phyloP scores from a whole-genome alignment of 1,140 invertebrate genomes.

The Drosophila pachea region DNA sequence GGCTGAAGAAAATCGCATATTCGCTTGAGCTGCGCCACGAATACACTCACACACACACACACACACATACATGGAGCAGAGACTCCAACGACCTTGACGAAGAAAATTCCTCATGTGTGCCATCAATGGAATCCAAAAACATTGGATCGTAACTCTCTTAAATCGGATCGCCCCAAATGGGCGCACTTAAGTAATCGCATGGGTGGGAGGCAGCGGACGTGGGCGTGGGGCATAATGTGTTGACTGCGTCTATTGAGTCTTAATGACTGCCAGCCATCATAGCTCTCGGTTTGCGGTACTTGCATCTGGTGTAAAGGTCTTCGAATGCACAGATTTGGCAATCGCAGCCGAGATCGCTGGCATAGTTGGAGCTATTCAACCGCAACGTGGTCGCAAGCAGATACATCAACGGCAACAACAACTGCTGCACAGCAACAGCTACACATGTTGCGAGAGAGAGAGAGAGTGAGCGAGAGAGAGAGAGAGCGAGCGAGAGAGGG shows the following conservation, averaged over 20 bases:
- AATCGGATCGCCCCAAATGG: conserved; percentile 3
- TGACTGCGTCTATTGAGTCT: conserved; percentile 44
- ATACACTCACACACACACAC: too few relatives aligned
- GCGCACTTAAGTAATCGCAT: conserved; percentile 40
- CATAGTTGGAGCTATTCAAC: conserved; percentile 67
- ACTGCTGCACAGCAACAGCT: not conserved
- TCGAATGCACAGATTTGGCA: conserved; percentile 71
- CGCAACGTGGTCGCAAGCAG: conserved; percentile 67
- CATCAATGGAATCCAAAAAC: conserved; percentile 28
- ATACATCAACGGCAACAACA: conserved; percentile 39
- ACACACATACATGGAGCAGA: not conserved
- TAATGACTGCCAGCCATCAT: conserved; percentile 42
- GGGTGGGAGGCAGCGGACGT: conserved; percentile 15
- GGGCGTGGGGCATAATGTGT: not conserved
- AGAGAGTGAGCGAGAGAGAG: too few relatives aligned
- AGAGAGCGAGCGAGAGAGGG: too few relatives aligned
- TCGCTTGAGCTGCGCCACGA: conserved; percentile 4
- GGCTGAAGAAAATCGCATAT: conserved; percentile 29
- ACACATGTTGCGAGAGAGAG: not conserved
- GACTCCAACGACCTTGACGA: conserved; percentile 53
- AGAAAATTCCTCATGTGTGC: conserved; percentile 17
- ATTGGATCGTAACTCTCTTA: conserved; percentile 43
- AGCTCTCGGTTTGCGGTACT: conserved; percentile 35
- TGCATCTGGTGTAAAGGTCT: conserved; percentile 61
- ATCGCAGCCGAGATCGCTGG: conserved; percentile 67